Base-by-base conservation (phyloP, 2,797 vertebrate species). In the Ctenopoma multispine region DNA sequence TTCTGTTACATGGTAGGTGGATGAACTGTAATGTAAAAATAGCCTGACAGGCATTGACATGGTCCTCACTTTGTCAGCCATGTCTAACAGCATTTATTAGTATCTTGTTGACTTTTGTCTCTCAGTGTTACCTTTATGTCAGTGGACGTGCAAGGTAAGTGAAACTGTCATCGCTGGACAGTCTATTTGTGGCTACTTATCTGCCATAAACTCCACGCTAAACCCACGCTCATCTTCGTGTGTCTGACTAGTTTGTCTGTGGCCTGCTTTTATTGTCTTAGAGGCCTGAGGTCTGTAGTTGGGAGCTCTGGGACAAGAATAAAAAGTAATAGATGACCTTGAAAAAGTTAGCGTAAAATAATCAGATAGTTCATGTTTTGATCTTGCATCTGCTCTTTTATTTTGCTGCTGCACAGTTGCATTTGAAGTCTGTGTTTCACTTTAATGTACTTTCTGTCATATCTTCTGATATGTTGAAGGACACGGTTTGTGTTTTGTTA, bases 91-190 rank as follows among this genome's bases (percentile, higher is more conserved):
- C 49, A 53, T 86, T 78, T 81, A 89, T 92, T 84, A 89, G 87
- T 66, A 57, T 79, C 81, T 70, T 80, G 83, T 88, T 91, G 79
- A 90, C 85, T 90, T 89, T 85, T 91, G 87, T 92, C 90, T 86
- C 85, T 87, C 82, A 76, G 66, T 20, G 72, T 90, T 84, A 85
- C 82, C 74, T 75, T 83, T 77, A 61, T 68, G 53, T 89, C 68
- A 58, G 38, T 72, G 64, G 90, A 87, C 71, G 15, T 70, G 55
- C 41, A 72, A 91, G 89, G 88, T 92, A 92, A 92, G 90, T 92
- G 87, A 80, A 86, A 63, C 63, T 89, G 91, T 89, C 87, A 87
- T 63, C 20, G 49, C 50, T 21, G 67, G 74, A 63, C 53, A 24
- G 72, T 76, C 72, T 76, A 55, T 84, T 80, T 80, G 75, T 82